phyloP scores from a whole-genome alignment of 1,140 invertebrate genomes.

The Sarcophaga peregrina region DNA sequence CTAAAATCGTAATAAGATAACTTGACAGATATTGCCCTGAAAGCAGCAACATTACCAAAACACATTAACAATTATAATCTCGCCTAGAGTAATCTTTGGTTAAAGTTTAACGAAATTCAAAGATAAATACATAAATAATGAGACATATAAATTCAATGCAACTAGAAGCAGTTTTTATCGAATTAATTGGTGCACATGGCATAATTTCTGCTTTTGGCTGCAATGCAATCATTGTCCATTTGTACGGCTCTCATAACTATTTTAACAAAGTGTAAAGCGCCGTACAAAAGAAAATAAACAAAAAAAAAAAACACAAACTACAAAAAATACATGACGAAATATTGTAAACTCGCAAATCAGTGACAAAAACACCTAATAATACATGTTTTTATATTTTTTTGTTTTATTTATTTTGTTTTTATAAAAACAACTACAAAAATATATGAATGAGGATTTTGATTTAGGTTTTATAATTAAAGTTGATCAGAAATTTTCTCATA shows the following conservation, averaged over 20 bases:
- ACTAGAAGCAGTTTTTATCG: background rate
- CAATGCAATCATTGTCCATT: too few species aligned
- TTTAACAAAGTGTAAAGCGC: background rate
- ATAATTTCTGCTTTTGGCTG: background rate
- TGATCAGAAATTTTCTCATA: background rate
- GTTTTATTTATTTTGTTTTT: background rate
- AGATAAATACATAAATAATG: too few species aligned
- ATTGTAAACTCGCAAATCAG: background rate
- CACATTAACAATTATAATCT: too few species aligned
- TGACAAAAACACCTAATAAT: background rate
- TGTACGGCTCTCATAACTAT: background rate
- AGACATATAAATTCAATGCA: too few species aligned
- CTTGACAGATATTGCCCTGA: too few species aligned
- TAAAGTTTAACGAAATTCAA: too few species aligned
- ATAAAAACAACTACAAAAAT: background rate
- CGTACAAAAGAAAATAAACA: background rate
- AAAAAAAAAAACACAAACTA: too few species aligned
- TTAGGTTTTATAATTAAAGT: background rate
- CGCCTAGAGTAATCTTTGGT: too few species aligned
- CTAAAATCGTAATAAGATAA: too few species aligned
- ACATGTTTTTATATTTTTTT: background rate
- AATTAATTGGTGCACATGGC: constrained; percentile 7
- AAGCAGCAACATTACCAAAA: too few species aligned
- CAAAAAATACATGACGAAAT: background rate
- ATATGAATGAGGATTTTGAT: background rate